Evolutionary conservation across 2,888 invertebrate genomes (phyloP), one percentile per base, ranked within the genome.

Genomic region (Zaprionus obscuricornis): DNA sequence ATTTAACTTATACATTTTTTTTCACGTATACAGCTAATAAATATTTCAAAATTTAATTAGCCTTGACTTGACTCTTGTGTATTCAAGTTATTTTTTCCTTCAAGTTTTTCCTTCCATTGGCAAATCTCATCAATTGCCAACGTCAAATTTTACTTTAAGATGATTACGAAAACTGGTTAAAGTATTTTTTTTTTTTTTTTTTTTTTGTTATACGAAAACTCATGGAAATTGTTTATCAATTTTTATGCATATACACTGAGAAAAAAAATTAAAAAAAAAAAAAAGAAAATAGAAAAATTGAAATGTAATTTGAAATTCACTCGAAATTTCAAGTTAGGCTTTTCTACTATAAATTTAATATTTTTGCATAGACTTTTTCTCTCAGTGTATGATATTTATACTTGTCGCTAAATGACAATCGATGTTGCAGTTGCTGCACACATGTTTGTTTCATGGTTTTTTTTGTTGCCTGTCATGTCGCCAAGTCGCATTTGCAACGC

Each of bases 381-480:
- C n/a, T n/a, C n/a, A n/a, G n/a, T n/a, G n/a, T n/a, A n/a, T n/a
- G n/a, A 45, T 34, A 39, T 40, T 24, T 27, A 42, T 16, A 16
- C 26, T n/a, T 49, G 42, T 33, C 40, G 40, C 50, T 52, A 63
- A 67, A 45, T 49, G 56, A 69, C 47, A 51, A 50, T 37, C 66
- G 11, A 42, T 43, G 56, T 45, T 65, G 56, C 65, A 67, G 83
- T 67, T 72, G 71, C n/a, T n/a, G n/a, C n/a, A n/a, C 47, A 64
- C 58, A 52, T 58, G 63, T 40, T 39, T 57, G 70, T 62, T 52
- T 57, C 42, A 37, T 58, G 74, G 66, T 45, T 31, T 45, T 29
- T 57, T 54, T 74, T 70, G 66, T 74, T 58, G 55, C 49, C 46
- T 70, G 65, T 70, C 69, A 64, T 57, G 51, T 52, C 18, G 24